Percentiles rank a stretch among this genome's conserved stretches.
These are phyloP conservation scores for Montipora capitata DNA, from an alignment of 92 coral and sea anemone species.

Conservation along the genomic window DNA sequence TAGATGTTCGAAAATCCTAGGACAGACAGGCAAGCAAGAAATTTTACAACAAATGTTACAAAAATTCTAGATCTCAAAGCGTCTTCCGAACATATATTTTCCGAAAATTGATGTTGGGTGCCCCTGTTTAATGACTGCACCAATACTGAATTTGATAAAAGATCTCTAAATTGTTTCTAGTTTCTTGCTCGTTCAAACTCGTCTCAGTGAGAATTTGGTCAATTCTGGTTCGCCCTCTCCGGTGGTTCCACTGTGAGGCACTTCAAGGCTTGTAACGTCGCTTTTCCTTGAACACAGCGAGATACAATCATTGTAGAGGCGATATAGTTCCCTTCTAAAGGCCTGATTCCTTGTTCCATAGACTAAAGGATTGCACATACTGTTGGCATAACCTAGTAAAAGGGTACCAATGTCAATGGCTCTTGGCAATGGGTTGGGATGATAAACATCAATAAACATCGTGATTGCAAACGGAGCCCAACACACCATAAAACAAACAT, in stretches of 20 bases:
- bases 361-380: constrained; percentile 82
- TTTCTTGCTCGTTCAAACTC: background rate
- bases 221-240: background rate
- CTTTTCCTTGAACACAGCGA: background rate
- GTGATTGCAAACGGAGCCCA: constrained; percentile 90
- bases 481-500: constrained; percentile 77
- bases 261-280: background rate
- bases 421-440: constrained; percentile 69
- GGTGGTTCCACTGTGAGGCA: background rate
- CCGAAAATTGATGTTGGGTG: no score
- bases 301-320: constrained; percentile 27
- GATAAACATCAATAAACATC: constrained; percentile 80
- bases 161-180: no score
- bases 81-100: no score
- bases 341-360: constrained; percentile 81
- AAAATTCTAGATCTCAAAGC: no score
- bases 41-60: no score
- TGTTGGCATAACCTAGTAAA: constrained; percentile 82
- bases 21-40: no score
- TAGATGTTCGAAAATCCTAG: no score
- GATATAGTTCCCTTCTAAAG: constrained; percentile 50
- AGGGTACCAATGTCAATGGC: constrained; percentile 77
- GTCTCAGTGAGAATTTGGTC: background rate
- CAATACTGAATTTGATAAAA: no score
- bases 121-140: no score